phyloP scores from a whole-genome alignment of 2,113 vertebrate genomes.

The Catharus fuscescens region DNA sequence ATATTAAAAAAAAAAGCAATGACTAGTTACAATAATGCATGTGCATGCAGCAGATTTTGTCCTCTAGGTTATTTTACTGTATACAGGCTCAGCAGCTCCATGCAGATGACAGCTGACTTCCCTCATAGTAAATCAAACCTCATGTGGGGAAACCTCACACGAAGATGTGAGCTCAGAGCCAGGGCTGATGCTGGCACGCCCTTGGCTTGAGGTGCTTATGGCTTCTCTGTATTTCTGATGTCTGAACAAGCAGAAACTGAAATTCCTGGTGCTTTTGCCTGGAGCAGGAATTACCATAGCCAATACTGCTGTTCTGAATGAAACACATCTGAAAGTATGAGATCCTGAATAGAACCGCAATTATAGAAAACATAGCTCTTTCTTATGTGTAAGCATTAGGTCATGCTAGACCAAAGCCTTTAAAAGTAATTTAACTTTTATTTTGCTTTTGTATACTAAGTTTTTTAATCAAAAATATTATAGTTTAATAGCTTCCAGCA shows the following conservation, averaged over 20 bases:
- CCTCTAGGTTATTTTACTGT: not conserved
- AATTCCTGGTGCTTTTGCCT: not conserved
- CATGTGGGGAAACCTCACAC: not conserved
- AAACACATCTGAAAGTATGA: not conserved
- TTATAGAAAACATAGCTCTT: not conserved
- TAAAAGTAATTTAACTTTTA: not conserved
- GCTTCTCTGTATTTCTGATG: not conserved
- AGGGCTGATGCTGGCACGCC: not conserved
- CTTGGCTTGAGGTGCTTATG: not conserved
- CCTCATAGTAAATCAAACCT: not conserved
- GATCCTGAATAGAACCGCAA: not conserved
- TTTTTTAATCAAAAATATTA: not conserved
- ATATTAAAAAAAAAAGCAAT: not conserved
- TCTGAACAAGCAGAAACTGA: not conserved
- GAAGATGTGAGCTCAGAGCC: not conserved
- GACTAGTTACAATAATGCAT: not conserved
- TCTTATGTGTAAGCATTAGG: not conserved
- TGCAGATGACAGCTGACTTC: not conserved
- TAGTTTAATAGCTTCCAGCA: not conserved
- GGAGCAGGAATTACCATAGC: not conserved
- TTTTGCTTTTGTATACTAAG: not conserved
- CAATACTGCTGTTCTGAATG: not conserved
- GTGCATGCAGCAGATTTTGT: not conserved
- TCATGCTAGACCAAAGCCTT: not conserved
- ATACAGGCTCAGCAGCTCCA: not conserved